Base-by-base conservation (phyloP, 2,113 vertebrate genomes). In the Epinephelus lanceolatus region DNA sequence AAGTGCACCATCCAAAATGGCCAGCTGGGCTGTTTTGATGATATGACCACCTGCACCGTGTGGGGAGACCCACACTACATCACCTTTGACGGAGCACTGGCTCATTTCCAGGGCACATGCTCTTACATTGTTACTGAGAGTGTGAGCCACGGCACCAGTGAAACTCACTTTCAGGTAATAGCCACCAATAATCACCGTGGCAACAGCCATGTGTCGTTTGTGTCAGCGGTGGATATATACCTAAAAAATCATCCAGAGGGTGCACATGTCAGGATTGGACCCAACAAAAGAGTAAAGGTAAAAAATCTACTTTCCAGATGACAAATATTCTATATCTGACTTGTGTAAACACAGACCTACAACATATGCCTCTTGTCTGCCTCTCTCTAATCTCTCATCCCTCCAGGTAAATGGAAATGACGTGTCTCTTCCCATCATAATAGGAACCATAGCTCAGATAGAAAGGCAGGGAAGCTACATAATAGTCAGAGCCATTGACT, bases 31-130 rank as follows among this genome's bases (percentile, higher is more conserved):
- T 95, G 94, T 76, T 86, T 62, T 2, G 66, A 71, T 6, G 13
- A 52, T 6, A 62, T 92, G 86, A 80, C 89, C 71, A 95, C 88
- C 47, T 96, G 96, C 86, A 89, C 60, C 0, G 93, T 93, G n/a
- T 95, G 90, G 0, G 96, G 96, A 0, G 95, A 96, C 71, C 94
- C 95, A 3, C 96, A 96, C 74, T 96, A 96, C 89, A 59, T 91
- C 86, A 95, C 94, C 0, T 97, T 95, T 1, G 96, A 96, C n/a
- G 95, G 95, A 7, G 92, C 93, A 1, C 13, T 96, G 52, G 86
- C 91, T 25, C 93, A 96, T 88, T 93, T 96, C 52, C 89, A 95
- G 92, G 96, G 96, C 5, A 93, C 94, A 42, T 97, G 96, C 17
- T 88, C 92, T 23, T 96, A 96, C 7, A 63, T 91, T 71, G 85